Percentiles rank a stretch among this genome's conserved stretches.
Evolutionary conservation across 2,113 vertebrate species (phyloP).

Genomic region (Takifugu flavidus): DNA sequence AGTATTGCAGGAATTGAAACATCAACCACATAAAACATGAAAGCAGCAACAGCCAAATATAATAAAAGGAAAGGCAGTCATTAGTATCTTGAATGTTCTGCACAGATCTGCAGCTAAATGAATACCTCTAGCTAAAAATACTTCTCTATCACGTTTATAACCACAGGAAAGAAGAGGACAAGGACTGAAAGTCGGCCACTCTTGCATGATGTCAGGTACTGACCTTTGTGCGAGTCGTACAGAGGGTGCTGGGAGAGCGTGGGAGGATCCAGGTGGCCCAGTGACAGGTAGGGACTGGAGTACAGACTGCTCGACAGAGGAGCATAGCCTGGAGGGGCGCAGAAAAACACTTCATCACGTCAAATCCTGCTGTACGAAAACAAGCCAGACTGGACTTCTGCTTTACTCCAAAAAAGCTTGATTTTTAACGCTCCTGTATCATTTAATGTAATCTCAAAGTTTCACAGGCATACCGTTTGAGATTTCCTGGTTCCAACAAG

Average conservation of each 20-base stretch:
- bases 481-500: too few species aligned
- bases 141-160: neutral
- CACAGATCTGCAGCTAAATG: too few species aligned
- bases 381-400: neutral
- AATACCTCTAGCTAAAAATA: too few species aligned
- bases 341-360: conserved; percentile 3
- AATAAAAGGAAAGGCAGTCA: neutral
- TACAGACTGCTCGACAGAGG: conserved; percentile 87
- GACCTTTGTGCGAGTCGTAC: conserved; percentile 93
- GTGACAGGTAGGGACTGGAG: conserved; percentile 86
- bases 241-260: conserved; percentile 88
- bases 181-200: neutral
- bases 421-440: too few species aligned
- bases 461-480: too few species aligned
- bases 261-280: conserved; percentile 88
- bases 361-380: neutral
- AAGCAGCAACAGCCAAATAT: neutral
- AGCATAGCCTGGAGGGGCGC: conserved; percentile 79
- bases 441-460: too few species aligned
- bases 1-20: neutral
- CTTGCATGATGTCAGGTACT: conserved; percentile 44
- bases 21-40: neutral
- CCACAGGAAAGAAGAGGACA: neutral
- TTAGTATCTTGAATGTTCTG: too few species aligned
- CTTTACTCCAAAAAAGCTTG: too few species aligned